Percentiles rank a stretch among this genome's conserved stretches.
These are phyloP conservation scores for Heliconius cydno DNA, from an alignment of 2,888 invertebrate genomes.

Conservation along the genomic window DNA sequence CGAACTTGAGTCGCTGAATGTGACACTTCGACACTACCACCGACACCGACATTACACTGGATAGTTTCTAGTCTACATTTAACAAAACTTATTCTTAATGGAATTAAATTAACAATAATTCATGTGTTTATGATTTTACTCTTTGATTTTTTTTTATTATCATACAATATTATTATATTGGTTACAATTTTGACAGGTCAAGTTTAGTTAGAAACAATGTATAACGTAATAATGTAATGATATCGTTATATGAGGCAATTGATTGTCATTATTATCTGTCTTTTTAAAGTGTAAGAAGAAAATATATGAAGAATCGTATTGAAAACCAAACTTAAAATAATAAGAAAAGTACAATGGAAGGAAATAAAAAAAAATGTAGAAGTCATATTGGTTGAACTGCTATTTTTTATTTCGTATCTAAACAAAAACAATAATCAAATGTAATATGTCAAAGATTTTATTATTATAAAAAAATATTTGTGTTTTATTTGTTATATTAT, in stretches of 20 bases:
- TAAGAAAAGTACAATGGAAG: neutral
- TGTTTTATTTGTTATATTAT: too few species aligned
- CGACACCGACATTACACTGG: neutral
- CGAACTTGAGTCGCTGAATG: too few species aligned
- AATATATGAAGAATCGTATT: neutral
- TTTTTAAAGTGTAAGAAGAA: neutral
- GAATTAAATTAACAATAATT: neutral
- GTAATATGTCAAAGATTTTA: neutral
- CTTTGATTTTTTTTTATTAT: neutral
- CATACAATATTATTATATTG: too few species aligned
- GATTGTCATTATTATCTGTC: neutral
- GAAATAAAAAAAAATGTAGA: neutral
- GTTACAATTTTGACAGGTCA: too few species aligned
- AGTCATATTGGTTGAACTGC: too few species aligned
- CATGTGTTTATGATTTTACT: neutral
- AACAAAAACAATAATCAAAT: neutral
- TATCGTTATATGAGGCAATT: neutral
- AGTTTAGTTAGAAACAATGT: too few species aligned
- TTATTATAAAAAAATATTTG: too few species aligned
- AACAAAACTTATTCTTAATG: neutral
- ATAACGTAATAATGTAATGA: neutral
- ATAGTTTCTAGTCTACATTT: neutral
- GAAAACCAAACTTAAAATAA: neutral
- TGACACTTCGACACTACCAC: constrained; percentile 1
- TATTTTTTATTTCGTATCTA: neutral